Conservation (phyloP, 2,888 invertebrate genomes). For the Acrobasis repandana region DNA sequence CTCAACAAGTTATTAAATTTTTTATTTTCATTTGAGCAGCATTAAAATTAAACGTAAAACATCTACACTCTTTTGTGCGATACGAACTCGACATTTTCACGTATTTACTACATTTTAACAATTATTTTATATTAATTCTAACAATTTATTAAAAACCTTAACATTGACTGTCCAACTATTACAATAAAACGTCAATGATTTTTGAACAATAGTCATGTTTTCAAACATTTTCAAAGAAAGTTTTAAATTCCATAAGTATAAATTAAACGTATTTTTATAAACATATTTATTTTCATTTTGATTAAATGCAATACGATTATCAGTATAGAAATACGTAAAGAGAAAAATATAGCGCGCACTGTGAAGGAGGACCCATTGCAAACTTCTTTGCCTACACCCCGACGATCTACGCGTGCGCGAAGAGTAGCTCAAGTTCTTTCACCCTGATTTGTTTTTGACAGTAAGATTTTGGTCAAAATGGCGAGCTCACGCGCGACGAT, state of each 20-base stretch:
- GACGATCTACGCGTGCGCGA: too few species aligned
- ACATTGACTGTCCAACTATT: conserved; percentile 57
- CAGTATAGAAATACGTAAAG: too few species aligned
- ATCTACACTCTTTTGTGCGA: conserved; percentile 75
- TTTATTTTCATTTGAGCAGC: conserved; percentile 19
- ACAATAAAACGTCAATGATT: conserved; percentile 62
- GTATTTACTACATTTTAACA: conserved; percentile 66
- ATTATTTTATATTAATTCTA: conserved; percentile 53
- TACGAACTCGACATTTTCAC: conserved; percentile 65
- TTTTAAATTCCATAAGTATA: background rate
- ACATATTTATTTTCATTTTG: background rate
- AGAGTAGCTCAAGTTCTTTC: too few species aligned
- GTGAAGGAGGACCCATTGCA: too few species aligned
- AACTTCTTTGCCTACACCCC: too few species aligned
- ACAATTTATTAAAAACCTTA: conserved; percentile 51
- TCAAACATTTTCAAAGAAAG: conserved; percentile 17
- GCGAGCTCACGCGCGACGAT: too few species aligned
- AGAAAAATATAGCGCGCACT: too few species aligned
- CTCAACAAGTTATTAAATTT: background rate
- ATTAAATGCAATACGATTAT: too few species aligned
- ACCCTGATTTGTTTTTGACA: too few species aligned
- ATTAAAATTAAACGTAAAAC: conserved; percentile 30
- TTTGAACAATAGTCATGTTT: conserved; percentile 26
- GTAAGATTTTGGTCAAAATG: too few species aligned
- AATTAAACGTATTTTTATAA: background rate